A percentile compares a stretch with the other conserved stretches of the same genome.
Evolutionary conservation across 2,888 invertebrate genomes (phyloP).

Genomic region (Ectobius pallidus): DNA sequence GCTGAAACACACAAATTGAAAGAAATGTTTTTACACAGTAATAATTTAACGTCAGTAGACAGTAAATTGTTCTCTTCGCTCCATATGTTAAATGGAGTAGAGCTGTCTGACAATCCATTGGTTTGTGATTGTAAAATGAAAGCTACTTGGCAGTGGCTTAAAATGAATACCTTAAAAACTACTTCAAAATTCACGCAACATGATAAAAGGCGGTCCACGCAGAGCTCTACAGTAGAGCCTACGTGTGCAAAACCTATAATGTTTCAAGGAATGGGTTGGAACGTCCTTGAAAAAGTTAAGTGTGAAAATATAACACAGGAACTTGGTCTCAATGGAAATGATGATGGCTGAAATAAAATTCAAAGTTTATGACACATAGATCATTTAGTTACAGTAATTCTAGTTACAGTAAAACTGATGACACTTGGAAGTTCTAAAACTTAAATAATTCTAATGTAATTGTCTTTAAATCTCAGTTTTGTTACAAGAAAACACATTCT

Average conservation of each 20-base stretch:
- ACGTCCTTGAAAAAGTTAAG: neutral
- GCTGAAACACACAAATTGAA: neutral
- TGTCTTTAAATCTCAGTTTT: no score
- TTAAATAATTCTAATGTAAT: no score
- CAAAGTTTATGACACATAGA: no score
- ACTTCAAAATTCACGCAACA: neutral
- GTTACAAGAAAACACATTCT: no score
- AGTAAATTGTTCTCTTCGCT: neutral
- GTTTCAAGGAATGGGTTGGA: neutral
- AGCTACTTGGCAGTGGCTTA: neutral
- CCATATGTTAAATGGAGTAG: neutral
- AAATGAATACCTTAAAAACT: neutral
- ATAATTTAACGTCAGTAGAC: neutral
- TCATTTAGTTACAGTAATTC: no score
- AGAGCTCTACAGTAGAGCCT: neutral
- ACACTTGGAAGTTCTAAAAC: no score
- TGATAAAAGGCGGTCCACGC: no score
- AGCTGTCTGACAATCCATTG: neutral
- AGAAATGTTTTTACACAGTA: neutral
- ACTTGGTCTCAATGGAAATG: no score
- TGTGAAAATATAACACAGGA: no score
- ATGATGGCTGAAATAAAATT: no score
- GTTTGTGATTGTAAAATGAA: neutral
- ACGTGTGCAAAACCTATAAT: neutral
- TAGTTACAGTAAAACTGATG: no score